Evolutionary conservation across 2,888 invertebrate species (phyloP), one percentile per base, ranked within the genome.

Genomic region (Byasa hedistus): DNA sequence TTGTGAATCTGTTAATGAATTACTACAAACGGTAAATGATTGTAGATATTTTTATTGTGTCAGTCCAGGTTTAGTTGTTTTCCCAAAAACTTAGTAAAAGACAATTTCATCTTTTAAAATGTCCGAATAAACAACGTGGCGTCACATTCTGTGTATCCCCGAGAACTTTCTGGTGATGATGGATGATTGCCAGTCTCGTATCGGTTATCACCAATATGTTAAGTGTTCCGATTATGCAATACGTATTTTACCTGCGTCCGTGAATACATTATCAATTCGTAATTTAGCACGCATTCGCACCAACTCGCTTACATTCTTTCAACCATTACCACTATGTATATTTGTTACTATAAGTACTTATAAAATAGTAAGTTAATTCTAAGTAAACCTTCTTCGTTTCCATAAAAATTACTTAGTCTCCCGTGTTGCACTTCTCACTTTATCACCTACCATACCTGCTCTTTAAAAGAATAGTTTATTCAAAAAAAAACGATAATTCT

Each of bases 171-270:
- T 7, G 52, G 21, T 52, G n/a, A 44, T 44, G 32, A 32, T 44
- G 15, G 44, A 44, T 44, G 44, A 44, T 44, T 44, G 19, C 17
- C 44, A 44, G 19, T 44, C 44, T 44, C 17, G 10, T 32, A 44
- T 44, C 44, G 44, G 44, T 44, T 44, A 10, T 17, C 19, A 19
- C 4, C 4, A 44, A 44, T 44, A 4, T 17, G 12, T 19, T 2
- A 44, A 36, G 10, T n/a, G 10, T 7, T 36, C 15, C 15, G 12
- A 44, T 44, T 44, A 44, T 44, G 3, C 19, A 44, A 44, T 44
- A 44, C 15, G 44, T 44, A 44, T 32, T 19, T 56, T 27, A 56
- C 57, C 57, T 57, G 57, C 21, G n/a, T 57, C 57, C 57, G 57
- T 57, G 57, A 57, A 57, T 36, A 57, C 44, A 17, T 15, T 36